These are phyloP conservation scores for Acipenser ruthenus DNA, from an alignment of 2,797 vertebrate species.

Conservation along the genomic window DNA sequence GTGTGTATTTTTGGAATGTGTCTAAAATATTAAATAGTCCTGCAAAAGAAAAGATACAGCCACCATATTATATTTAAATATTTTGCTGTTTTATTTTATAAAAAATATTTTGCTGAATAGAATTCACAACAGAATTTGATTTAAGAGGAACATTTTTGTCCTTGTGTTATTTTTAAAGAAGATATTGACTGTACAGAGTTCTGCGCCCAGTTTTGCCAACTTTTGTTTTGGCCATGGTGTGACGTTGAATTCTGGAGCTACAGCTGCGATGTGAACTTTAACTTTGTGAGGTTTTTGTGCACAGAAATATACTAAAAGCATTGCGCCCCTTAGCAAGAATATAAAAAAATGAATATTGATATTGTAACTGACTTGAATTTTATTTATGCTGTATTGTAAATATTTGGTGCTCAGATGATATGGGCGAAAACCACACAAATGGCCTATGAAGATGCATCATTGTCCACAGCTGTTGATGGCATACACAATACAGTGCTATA, in stretches of 20 bases:
- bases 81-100: constrained; percentile 99
- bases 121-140: constrained; percentile 98
- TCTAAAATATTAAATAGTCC: constrained; percentile 99
- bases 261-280: constrained; percentile 81
- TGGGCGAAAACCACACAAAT: constrained; percentile 29
- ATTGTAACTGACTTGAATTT: constrained; percentile 72
- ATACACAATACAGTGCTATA: background rate
- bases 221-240: constrained; percentile 86
- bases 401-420: constrained; percentile 27
- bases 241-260: constrained; percentile 81
- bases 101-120: constrained; percentile 99
- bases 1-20: constrained; percentile 85
- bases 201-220: constrained; percentile 73
- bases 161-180: constrained; percentile 81
- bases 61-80: constrained; percentile 99
- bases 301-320: constrained; percentile 77
- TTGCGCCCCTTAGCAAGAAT: constrained; percentile 84
- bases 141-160: constrained; percentile 99
- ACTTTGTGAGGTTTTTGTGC: constrained; percentile 86
- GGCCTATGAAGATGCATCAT: constrained; percentile 21
- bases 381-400: constrained; percentile 58
- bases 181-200: constrained; percentile 82
- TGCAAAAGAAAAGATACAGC: constrained; percentile 98
- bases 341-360: constrained; percentile 85
- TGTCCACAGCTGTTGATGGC: constrained; percentile 6